phyloP scores from a whole-genome alignment of 2,888 invertebrate genomes.

The Sphecodes monilicornis region DNA sequence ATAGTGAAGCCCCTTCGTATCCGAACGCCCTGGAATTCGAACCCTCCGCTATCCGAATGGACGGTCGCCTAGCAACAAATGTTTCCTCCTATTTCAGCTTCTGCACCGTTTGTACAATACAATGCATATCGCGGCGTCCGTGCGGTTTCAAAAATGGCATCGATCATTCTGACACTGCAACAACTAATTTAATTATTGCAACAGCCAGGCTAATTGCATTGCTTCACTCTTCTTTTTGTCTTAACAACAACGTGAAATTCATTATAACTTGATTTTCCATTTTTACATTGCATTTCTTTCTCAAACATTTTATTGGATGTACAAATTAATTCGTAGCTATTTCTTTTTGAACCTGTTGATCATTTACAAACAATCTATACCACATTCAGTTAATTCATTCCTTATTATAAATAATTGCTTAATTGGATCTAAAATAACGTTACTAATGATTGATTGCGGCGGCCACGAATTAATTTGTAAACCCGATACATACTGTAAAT shows the following conservation, averaged over 20 bases:
- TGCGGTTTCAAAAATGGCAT: background rate
- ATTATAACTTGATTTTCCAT: background rate
- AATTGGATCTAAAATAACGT: background rate
- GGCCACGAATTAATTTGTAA: background rate
- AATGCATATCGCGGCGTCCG: background rate
- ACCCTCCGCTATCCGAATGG: background rate
- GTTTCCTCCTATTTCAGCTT: background rate
- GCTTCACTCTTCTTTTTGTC: background rate
- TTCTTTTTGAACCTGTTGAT: background rate
- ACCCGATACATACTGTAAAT: background rate
- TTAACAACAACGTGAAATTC: background rate
- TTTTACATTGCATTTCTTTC: no score
- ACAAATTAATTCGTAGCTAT: background rate
- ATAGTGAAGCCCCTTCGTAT: background rate
- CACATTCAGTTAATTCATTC: no score
- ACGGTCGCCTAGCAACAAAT: background rate
- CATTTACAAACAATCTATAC: no score
- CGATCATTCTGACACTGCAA: background rate
- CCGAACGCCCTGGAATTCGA: background rate
- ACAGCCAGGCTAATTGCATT: background rate
- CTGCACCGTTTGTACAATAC: background rate
- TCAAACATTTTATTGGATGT: no score
- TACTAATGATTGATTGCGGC: background rate
- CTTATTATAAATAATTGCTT: background rate
- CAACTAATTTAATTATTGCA: background rate